Base-by-base conservation (phyloP, 2,888 invertebrate species). In the Xestobium rufovillosum region DNA sequence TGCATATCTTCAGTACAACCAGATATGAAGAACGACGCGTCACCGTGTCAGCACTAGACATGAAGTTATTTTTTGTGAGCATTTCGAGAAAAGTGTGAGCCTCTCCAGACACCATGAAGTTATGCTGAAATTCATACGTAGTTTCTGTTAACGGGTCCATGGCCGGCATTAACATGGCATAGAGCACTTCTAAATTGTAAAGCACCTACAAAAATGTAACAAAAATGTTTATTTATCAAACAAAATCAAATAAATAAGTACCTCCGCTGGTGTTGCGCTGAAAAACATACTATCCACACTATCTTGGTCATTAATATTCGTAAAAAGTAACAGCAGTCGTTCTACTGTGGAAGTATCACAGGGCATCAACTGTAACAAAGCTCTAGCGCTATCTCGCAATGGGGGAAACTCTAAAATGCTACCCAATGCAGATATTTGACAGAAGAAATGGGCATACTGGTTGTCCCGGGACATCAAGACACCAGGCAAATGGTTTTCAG, bases 131-230 rank as follows among this genome's bases (percentile, higher is more conserved):
- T 51, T 80, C 77, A 59, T 76, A 76, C 3, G 80, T 75, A 51
- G 68, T 79, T 27, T 86, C 86, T 2, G 87, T 76, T 50, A 81
- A 71, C 2, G 86, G 81, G 53, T 88, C 87, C 37, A 60, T 43
- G 4, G 92, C 89, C 9, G 96, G 96, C 83, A 96, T 88, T 44
- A 96, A 70, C 63, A 94, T 73, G 43, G 90, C 83, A 65, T 95
- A 91, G 42, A 92, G 70, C 6, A 65, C 61, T 47, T 65, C 65
- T 39, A 65, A 53, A 39, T 64, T 61, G 66, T 95, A 91, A 44
- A 92, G 70, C 31, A 94, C 80, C 78, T 80, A 54, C 11, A 67
- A 62, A 42, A 37, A 40, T 39, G 31, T 30, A 31, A 9, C 26
- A 14, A 23, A 14, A 10, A 16, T 33, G 12, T 12, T 10, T 11